Base-by-base conservation (phyloP, 2,113 vertebrate species). In the Phaethon lepturus region DNA sequence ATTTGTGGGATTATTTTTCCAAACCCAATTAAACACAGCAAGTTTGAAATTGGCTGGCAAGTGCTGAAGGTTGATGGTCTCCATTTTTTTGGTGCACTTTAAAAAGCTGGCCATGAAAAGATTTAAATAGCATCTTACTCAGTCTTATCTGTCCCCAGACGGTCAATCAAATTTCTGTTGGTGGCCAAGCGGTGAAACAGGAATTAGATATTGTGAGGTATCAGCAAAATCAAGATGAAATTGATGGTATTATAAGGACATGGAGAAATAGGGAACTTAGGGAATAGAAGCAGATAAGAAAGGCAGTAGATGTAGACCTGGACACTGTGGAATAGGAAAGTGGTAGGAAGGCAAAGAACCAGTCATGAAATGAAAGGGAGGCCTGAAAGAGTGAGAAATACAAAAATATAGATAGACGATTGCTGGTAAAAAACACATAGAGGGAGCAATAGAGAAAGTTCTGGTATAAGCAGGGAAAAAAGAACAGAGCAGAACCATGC, bases 91-190 rank as follows among this genome's bases (percentile, higher is more conserved):
- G 7, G 33, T 84, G 29, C 11, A 62, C 17, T 62, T 96, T 14
- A 78, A 87, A 87, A 86, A 52, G 14, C 20, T 84, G 56, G 29
- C 56, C 64, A 55, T 75, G 60, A 71, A 84, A 77, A 95, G 9
- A 47, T 68, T 78, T 91, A 92, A 95, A 75, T 38, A 78, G 17
- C 23, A 86, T 33, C 18, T 81, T 81, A 45, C 74, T 88, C 64
- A 86, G 35, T 74, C 10, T 29, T 88, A 15, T 77, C 60, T 79
- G 28, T 91, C 52, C 56, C 53, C 52, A 95, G 10, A 3, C 26
- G 60, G 68, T 87, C 88, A 91, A 84, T 84, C 86, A 93, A 86
- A 96, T 79, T 95, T 87, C 77, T 89, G 26, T 19, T 78, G 79
- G 35, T 93, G 45, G 64, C 69, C 64, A 94, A 95, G 45, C 20